Evolutionary conservation across 2,797 vertebrate species (phyloP).

Genomic region (Halcyon chelicuti): DNA sequence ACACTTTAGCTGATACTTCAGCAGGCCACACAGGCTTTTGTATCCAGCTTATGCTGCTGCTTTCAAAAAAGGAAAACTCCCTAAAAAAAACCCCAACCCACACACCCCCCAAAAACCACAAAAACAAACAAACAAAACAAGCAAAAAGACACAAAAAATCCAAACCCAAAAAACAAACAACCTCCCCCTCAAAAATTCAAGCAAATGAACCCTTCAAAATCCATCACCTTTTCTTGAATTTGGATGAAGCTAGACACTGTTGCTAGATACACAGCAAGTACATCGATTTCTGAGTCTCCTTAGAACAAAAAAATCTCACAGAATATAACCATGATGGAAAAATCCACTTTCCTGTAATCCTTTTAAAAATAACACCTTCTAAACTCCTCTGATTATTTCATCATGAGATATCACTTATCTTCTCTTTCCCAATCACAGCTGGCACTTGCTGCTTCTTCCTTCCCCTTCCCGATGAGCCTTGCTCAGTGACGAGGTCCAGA

Average conservation of each 20-base stretch:
- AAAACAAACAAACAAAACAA: background rate
- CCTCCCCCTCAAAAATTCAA: background rate
- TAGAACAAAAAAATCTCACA: background rate
- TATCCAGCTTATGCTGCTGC: background rate
- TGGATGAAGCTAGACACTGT: background rate
- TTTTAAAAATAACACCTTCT: conserved; percentile 5
- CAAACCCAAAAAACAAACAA: too few relatives aligned
- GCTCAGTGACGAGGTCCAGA: background rate
- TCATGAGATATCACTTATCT: background rate
- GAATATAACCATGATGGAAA: background rate
- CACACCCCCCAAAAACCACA: too few relatives aligned
- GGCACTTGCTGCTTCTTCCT: background rate
- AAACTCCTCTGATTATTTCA: background rate
- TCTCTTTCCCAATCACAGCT: background rate
- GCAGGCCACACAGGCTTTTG: background rate
- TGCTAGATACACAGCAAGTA: background rate
- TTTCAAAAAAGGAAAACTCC: background rate
- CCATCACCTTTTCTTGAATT: background rate
- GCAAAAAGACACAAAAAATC: too few relatives aligned
- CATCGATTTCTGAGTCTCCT: background rate
- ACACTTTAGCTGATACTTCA: background rate
- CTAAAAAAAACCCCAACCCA: too few relatives aligned
- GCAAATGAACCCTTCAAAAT: background rate
- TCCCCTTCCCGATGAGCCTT: background rate
- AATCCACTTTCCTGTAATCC: background rate